These are phyloP conservation scores for Muschampia plurimacula DNA, from an alignment of 2,888 invertebrate species.

Conservation along the genomic window DNA sequence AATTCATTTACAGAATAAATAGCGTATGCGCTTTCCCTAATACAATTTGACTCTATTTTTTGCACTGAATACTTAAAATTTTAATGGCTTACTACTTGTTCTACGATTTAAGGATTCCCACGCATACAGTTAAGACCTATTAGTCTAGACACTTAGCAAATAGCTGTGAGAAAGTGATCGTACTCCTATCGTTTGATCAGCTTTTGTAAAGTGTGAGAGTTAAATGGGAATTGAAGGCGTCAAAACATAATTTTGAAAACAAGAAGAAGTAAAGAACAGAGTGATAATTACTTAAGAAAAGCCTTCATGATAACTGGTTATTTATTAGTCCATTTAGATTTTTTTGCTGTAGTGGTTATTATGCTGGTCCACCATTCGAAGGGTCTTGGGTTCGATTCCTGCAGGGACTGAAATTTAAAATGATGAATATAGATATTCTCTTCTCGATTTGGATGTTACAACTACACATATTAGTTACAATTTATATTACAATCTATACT, in stretches of 20 bases:
- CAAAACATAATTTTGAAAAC: slow-evolving; percentile 9
- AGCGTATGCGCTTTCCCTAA: slow-evolving; percentile 20
- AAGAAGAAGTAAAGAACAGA: neutral
- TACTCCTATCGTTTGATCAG: slow-evolving; percentile 11
- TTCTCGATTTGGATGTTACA: too few relatives aligned
- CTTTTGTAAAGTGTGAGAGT: slow-evolving; percentile 16
- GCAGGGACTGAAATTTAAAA: too few relatives aligned
- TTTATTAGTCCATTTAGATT: too few relatives aligned
- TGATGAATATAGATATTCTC: too few relatives aligned
- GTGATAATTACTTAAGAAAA: neutral
- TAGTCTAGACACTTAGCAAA: slow-evolving; percentile 35
- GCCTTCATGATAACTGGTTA: too few relatives aligned
- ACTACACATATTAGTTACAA: too few relatives aligned
- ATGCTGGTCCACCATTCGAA: too few relatives aligned
- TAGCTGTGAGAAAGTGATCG: slow-evolving; percentile 30
- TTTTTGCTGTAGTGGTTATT: too few relatives aligned
- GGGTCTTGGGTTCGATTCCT: too few relatives aligned
- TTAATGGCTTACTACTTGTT: slow-evolving; percentile 9
- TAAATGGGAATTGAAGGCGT: slow-evolving; percentile 27
- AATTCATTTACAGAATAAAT: too few relatives aligned
- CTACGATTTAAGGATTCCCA: slow-evolving; percentile 30
- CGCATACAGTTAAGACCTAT: slow-evolving; percentile 28
- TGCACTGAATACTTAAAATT: slow-evolving; percentile 25
- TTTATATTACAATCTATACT: too few relatives aligned
- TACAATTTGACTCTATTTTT: slow-evolving; percentile 14